These are phyloP conservation scores for Capitella teleta DNA, from an alignment of 1,140 invertebrate genomes.

Conservation along the genomic window DNA sequence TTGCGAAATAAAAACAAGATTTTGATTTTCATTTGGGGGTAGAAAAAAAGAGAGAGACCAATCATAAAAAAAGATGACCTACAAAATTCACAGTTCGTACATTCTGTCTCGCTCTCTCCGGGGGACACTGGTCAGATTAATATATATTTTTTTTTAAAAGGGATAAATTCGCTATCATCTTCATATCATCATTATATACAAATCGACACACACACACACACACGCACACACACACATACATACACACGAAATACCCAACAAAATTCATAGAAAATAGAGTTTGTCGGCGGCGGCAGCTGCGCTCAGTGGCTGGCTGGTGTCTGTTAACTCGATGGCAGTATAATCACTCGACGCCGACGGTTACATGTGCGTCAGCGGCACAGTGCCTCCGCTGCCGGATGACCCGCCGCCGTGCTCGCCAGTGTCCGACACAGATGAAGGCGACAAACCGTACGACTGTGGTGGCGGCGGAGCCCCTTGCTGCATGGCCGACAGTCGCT, in stretches of 20 bases:
- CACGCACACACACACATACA: neutral
- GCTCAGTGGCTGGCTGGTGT: neutral
- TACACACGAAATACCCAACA: neutral
- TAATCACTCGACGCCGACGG: neutral
- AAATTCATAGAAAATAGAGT: neutral
- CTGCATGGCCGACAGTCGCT: neutral
- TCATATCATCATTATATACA: neutral
- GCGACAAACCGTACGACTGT: too few species aligned
- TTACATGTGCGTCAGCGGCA: constrained; percentile 4
- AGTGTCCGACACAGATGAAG: too few species aligned
- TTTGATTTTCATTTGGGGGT: too few species aligned
- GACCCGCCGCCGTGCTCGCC: neutral
- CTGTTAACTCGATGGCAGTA: neutral
- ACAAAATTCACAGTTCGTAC: too few species aligned
- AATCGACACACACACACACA: neutral
- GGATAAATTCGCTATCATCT: too few species aligned
- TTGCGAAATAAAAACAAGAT: too few species aligned
- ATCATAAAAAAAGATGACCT: too few species aligned
- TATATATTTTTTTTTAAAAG: too few species aligned
- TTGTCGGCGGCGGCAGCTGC: neutral
- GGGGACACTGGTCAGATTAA: too few species aligned
- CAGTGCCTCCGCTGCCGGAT: constrained; percentile 1
- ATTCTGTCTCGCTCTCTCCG: too few species aligned
- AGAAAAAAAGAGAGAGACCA: too few species aligned
- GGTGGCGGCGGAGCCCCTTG: too few species aligned